Base-by-base conservation (phyloP, 2,888 invertebrate genomes). In the Pterostichus madidus region DNA sequence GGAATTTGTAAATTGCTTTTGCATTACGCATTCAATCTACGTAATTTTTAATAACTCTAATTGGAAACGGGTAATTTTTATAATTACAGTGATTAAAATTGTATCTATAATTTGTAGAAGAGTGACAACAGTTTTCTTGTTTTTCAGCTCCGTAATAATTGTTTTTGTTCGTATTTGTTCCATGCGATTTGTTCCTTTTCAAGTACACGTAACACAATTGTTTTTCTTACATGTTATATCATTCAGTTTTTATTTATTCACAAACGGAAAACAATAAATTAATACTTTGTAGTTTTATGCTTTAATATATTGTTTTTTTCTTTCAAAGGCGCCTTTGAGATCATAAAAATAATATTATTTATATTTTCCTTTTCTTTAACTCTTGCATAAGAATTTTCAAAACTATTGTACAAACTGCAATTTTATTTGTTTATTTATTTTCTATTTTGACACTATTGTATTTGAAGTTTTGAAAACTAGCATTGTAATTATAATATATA, bases 11-110 rank as follows among this genome's bases (percentile, higher is more conserved):
- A 39, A 39, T 8, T 3, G 8, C 39, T 39, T 39, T 8, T 39
- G 6, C 5, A 39, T 39, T 39, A 8, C 39, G 39, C 8, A 39
- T 39, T 39, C 11, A 49, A 49, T 49, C n/a, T 59, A 59, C 31
- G 59, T 59, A 31, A 59, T 59, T 59, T 15, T 39, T 39, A 64
- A 64, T 64, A 13, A 64, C 13, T 4, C 2, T 39, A n/a, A n/a
- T 64, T 35, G 35, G 5, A n/a, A 64, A 64, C 13, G 13, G 13
- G 15, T 64, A 64, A 64, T 71, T 71, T 44, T 44, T 71, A 15
- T 39, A 71, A 71, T 71, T 44, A 71, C 68, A 10, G 44, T 71
- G 13, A 71, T 71, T 71, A 44, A 17, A 44, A 64, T 64, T 35
- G 13, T 31, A 32, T 59, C 59, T 31, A 56, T 56, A 24, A 59